A percentile compares a stretch with the other conserved stretches of the same genome.
Conservation (phyloP, 2,888 invertebrate genomes). For the Dicranocentrus wangi region DNA sequence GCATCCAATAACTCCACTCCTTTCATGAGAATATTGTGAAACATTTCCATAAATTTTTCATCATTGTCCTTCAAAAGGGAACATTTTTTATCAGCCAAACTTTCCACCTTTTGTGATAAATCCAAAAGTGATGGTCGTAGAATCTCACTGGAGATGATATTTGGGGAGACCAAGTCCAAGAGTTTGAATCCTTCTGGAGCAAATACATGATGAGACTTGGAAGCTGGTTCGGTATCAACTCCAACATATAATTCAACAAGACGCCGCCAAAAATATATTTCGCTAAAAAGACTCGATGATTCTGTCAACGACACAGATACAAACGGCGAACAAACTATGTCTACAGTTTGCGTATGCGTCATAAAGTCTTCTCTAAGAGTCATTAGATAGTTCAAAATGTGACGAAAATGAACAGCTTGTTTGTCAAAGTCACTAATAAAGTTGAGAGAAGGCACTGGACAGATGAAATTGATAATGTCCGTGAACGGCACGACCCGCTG, state of each 20-base stretch:
- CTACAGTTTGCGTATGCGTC: conserved; percentile 69
- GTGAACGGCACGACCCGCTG: conserved; percentile 58
- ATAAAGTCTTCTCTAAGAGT: conserved; percentile 70
- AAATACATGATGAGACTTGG: conserved; percentile 46
- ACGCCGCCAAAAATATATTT: conserved; percentile 71
- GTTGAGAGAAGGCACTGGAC: conserved; percentile 52
- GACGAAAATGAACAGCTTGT: conserved; percentile 66
- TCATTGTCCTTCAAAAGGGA: conserved; percentile 52
- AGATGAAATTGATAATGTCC: conserved; percentile 63
- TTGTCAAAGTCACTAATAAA: conserved; percentile 61
- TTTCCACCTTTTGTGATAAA: conserved; percentile 11
- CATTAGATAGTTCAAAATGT: conserved; percentile 68
- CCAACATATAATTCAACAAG: conserved; percentile 62
- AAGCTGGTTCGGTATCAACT: conserved; percentile 26
- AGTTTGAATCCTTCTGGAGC: conserved; percentile 71
- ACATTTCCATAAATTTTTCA: conserved; percentile 45
- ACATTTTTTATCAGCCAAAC: conserved; percentile 23
- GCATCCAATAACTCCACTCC: conserved; percentile 58
- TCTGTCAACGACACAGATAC: conserved; percentile 60
- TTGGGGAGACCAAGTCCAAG: conserved; percentile 57
- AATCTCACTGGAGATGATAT: background rate
- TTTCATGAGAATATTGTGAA: conserved; percentile 57
- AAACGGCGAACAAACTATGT: conserved; percentile 64
- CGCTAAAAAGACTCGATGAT: conserved; percentile 66
- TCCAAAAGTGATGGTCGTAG: conserved; percentile 31